Base-by-base conservation (phyloP, 2,797 vertebrate genomes). In the Knipowitschia caucasica region DNA sequence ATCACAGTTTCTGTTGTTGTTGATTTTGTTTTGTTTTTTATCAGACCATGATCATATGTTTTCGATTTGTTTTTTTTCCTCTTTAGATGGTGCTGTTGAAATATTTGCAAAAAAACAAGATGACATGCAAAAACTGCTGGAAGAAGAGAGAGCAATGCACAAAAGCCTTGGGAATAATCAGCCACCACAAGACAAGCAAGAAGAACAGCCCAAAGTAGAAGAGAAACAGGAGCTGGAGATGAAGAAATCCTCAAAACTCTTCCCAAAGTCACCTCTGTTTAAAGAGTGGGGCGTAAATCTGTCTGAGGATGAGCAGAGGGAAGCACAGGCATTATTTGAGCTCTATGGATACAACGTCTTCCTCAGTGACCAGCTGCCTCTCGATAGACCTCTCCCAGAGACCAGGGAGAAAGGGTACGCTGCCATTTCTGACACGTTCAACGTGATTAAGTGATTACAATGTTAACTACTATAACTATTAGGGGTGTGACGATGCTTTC, bases 271-370 rank as follows among this genome's bases (percentile, higher is more conserved):
- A 0, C 0, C 5, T 0, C 86, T 98, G 15, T 98, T 98, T 66
- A 84, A 77, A 29, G 61, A 83, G 15, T 98, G 95, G 96, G 94
- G 92, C 5, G 88, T 85, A 23, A 86, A 92, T 35, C 90, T 98
- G 42, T 92, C 91, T 15, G 92, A 93, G 0, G 88, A 92, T 5
- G 89, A 92, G n/a, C 87, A 93, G 35, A 88, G 67, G 5, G 55
- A 88, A 1, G 95, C 96, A 0, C 83, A 95, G 30, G 82, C 62
- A 29, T 88, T 94, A 42, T 99, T 93, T 79, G 71, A 91, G 69
- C 92, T 90, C 58, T 98, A 96, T 0, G 95, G 96, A 25, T 98
- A 99, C 81, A 99, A 98, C 0, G 93, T 91, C 15, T 98, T 94
- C 68, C 92, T 98, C 59, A 98, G 96, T 1, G 91, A 98, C 57